Conservation (phyloP, 1,140 invertebrate species). For the Anastrepha ludens region DNA sequence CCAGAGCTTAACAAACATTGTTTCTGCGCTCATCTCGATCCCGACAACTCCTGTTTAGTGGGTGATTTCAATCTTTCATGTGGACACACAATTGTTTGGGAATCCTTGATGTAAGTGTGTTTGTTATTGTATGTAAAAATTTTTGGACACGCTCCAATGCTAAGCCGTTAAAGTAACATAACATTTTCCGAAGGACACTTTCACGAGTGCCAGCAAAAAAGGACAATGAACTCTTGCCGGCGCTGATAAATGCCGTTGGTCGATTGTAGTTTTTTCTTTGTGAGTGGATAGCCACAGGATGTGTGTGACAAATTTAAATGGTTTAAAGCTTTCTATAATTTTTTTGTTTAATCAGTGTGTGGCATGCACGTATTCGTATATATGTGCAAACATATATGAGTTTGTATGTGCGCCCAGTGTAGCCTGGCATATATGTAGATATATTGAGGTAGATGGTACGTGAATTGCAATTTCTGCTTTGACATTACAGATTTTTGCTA, state of each 20-base stretch:
- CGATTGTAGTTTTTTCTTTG: not conserved
- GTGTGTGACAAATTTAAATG: constrained; percentile 21
- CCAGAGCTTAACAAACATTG: no score
- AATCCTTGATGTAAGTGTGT: not conserved
- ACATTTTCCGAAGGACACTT: not conserved
- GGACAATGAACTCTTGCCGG: constrained; percentile 16
- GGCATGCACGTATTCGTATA: no score
- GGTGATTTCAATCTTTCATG: no score
- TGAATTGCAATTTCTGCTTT: not conserved
- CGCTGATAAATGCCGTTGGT: not conserved
- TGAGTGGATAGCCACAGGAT: not conserved
- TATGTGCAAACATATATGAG: not conserved
- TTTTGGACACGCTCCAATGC: not conserved
- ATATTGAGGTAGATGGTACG: not conserved
- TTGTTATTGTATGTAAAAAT: not conserved
- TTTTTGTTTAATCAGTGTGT: no score
- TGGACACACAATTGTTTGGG: no score
- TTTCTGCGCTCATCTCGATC: no score
- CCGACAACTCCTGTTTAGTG: no score
- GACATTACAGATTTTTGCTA: not conserved
- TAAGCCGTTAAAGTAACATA: not conserved
- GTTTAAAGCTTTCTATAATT: not conserved
- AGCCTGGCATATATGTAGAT: not conserved
- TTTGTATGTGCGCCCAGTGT: fast-evolving
- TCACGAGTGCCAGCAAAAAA: not conserved